Evolutionary conservation across 1,140 invertebrate genomes (phyloP).

Genomic region (Palaemon carinicauda): DNA sequence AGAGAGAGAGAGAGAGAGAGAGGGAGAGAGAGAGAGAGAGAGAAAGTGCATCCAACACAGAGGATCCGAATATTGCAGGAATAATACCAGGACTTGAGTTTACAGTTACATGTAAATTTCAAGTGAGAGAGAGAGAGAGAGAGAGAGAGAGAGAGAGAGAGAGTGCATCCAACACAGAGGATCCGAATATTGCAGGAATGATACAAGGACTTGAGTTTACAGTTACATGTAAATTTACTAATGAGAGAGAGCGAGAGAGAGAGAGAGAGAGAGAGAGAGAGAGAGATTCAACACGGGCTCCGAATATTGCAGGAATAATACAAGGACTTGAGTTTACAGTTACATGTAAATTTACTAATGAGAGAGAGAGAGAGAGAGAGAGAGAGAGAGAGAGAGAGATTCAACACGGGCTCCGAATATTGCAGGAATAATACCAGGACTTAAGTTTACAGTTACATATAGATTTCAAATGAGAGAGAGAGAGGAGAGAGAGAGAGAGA

Average conservation of each 20-base stretch:
- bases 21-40: not conserved
- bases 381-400: not conserved
- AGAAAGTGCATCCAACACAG: not conserved
- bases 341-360: too few relatives aligned
- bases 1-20: not conserved
- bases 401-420: not conserved
- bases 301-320: not conserved
- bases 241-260: not conserved
- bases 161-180: not conserved
- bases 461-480: not conserved
- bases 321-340: too few relatives aligned
- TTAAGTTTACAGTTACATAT: not conserved
- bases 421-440: too few relatives aligned
- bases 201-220: too few relatives aligned
- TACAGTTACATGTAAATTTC: not conserved
- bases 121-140: not conserved
- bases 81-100: too few relatives aligned
- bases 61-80: not conserved
- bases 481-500: not conserved
- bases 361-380: not conserved
- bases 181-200: not conserved
- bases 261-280: not conserved
- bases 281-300: not conserved
- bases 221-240: not conserved
- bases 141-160: not conserved